phyloP scores from a whole-genome alignment of 2,113 vertebrate species.

The Baryphthengus martii region DNA sequence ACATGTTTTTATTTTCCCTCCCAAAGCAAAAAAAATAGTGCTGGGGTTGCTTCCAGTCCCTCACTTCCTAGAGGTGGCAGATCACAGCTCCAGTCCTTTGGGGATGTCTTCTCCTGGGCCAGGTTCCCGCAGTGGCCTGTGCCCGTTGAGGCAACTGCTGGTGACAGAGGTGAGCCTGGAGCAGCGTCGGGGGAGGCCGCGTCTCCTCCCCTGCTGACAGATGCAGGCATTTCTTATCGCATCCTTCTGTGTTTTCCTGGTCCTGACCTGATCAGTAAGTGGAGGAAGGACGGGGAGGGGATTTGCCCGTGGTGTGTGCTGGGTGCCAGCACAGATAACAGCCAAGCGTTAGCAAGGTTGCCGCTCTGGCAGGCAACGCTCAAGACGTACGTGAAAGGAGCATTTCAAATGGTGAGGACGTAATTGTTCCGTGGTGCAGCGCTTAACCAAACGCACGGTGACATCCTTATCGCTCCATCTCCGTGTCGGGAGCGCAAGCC shows the following conservation, averaged over 20 bases:
- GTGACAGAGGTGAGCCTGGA: not conserved
- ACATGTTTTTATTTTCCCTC: not conserved
- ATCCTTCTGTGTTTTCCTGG: not conserved
- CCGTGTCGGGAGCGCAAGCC: not conserved
- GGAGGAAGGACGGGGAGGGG: not conserved
- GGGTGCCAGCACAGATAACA: not conserved
- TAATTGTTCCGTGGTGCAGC: not conserved
- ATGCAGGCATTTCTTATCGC: not conserved
- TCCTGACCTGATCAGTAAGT: not conserved
- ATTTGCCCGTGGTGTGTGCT: rapidly evolving
- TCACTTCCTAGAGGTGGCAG: not conserved
- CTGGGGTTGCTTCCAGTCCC: not conserved
- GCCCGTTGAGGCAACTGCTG: rapidly evolving
- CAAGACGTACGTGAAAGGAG: rapidly evolving
- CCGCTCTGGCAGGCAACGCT: not conserved
- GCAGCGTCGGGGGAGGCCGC: not conserved
- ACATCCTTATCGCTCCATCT: not conserved
- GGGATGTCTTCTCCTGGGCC: not conserved
- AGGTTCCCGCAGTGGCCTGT: rapidly evolving
- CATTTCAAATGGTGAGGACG: rapidly evolving
- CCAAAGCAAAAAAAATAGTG: not conserved
- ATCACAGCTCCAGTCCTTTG: rapidly evolving
- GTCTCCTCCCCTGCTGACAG: not conserved
- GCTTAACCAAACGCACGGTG: not conserved
- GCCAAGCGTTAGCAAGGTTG: not conserved